Conservation (phyloP, 1,140 invertebrate species). For the Macrocentrus cingulum region DNA sequence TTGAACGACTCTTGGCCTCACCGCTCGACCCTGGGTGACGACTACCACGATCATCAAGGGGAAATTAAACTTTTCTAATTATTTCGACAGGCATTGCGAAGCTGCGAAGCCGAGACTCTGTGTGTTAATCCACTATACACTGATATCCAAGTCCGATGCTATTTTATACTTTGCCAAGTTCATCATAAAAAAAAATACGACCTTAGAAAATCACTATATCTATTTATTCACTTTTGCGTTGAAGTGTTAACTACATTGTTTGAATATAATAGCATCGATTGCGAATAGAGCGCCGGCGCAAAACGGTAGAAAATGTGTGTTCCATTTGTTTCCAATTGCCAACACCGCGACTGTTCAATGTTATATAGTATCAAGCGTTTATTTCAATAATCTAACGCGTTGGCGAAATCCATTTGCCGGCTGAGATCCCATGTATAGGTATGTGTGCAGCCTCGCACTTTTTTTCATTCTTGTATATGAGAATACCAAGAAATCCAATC, state of each 20-base stretch:
- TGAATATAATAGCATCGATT: constrained; percentile 1
- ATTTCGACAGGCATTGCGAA: constrained; percentile 25
- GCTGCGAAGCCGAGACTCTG: constrained; percentile 1
- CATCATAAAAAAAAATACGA: no score
- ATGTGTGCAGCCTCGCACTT: background rate
- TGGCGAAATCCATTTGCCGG: background rate
- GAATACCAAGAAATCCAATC: constrained; percentile 22
- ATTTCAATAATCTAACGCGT: constrained; percentile 6
- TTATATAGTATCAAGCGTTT: no score
- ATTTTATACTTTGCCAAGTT: no score
- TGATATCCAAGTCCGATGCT: no score
- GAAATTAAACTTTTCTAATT: constrained; percentile 33
- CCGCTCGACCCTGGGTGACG: constrained; percentile 7
- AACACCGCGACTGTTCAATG: background rate
- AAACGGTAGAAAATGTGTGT: background rate
- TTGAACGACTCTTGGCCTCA: constrained; percentile 30
- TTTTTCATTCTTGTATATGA: constrained; percentile 1
- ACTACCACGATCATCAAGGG: constrained; percentile 26
- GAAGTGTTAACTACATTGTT: background rate
- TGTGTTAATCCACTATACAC: constrained; percentile 24
- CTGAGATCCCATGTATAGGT: constrained; percentile 1
- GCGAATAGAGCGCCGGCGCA: background rate
- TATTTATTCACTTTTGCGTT: background rate
- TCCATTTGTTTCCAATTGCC: constrained; percentile 11
- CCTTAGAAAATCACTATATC: no score